Percentiles rank a stretch among this genome's conserved stretches.
These are phyloP conservation scores for Tiliacea citrago DNA, from an alignment of 2,888 invertebrate species.

Conservation along the genomic window DNA sequence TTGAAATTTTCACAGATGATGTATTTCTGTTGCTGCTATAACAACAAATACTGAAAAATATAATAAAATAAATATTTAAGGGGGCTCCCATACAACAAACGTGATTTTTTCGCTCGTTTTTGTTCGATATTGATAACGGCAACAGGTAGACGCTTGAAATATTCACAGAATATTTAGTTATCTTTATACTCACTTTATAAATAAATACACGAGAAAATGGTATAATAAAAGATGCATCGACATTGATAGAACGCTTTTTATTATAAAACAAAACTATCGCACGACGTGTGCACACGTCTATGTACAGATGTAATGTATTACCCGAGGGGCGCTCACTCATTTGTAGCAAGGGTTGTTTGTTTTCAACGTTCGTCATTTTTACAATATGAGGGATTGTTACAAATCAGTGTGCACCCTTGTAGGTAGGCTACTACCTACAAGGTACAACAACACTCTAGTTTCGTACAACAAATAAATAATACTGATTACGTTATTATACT, in stretches of 20 bases:
- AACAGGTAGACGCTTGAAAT: no score
- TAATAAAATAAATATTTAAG: no score
- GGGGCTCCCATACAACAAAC: no score
- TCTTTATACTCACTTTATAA: no score
- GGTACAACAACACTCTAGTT: constrained; percentile 59
- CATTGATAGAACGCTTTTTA: constrained; percentile 63
- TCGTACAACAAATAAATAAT: constrained; percentile 60
- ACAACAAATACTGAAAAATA: no score
- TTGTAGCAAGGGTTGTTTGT: not conserved
- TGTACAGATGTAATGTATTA: constrained; percentile 32
- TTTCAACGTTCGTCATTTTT: not conserved
- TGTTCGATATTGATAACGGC: no score
- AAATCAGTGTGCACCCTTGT: constrained; percentile 3
- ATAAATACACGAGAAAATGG: constrained; percentile 5
- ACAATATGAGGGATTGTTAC: not conserved
- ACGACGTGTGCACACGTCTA: constrained; percentile 30
- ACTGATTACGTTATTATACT: constrained; percentile 59
- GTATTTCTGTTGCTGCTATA: no score
- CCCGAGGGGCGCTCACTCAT: constrained; percentile 7
- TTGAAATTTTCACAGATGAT: no score
- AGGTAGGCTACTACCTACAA: constrained; percentile 29
- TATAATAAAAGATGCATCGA: constrained; percentile 61
- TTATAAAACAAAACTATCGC: constrained; percentile 66
- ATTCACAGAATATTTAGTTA: no score
- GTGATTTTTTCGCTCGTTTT: no score